A percentile compares a stretch with the other conserved stretches of the same genome.
These are phyloP conservation scores for Zaprionus taronus DNA, from an alignment of 1,140 invertebrate species.

Conservation along the genomic window DNA sequence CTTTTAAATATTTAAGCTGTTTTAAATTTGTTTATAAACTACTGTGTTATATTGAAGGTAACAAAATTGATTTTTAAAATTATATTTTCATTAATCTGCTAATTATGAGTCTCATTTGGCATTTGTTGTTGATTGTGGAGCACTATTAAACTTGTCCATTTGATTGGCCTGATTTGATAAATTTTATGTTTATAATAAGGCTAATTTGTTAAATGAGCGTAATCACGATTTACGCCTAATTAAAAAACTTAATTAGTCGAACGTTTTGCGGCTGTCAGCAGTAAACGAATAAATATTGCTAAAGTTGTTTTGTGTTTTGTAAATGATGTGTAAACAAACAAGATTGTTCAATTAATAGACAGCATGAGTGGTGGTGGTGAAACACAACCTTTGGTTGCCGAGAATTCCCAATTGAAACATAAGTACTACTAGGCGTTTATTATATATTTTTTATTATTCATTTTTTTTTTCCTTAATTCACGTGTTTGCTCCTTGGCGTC, in stretches of 20 bases:
- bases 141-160: constrained; percentile 45
- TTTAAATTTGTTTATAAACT: too few relatives aligned
- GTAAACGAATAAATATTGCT: constrained; percentile 57
- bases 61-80: not conserved
- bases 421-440: too few relatives aligned
- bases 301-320: constrained; percentile 1
- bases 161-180: constrained; percentile 38
- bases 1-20: too few relatives aligned
- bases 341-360: constrained; percentile 3
- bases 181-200: constrained; percentile 28
- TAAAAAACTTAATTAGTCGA: constrained; percentile 67
- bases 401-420: not conserved
- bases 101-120: not conserved
- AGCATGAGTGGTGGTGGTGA: not conserved
- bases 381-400: not conserved
- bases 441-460: too few relatives aligned
- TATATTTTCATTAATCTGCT: not conserved
- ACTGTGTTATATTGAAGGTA: too few relatives aligned
- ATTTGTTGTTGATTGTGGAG: not conserved
- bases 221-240: constrained; percentile 61
- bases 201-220: constrained; percentile 59
- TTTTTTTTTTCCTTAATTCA: too few relatives aligned
- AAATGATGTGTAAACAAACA: constrained; percentile 14
- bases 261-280: constrained; percentile 72
- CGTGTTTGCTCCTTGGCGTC: too few relatives aligned